Evolutionary conservation across 2,888 invertebrate genomes (phyloP), one percentile per base, ranked within the genome.

Genomic region (Tigriopus californicus): DNA sequence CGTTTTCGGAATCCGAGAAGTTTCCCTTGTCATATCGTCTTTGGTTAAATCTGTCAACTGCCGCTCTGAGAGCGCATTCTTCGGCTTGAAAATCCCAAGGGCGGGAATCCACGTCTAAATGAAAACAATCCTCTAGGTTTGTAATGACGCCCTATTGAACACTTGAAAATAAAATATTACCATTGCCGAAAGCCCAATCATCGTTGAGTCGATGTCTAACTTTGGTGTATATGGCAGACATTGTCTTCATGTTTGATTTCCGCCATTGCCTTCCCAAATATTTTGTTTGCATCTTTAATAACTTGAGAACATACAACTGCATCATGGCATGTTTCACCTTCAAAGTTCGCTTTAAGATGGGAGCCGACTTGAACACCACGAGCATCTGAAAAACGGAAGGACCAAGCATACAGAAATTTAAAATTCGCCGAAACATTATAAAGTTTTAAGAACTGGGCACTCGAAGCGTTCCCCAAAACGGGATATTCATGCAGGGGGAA

Each of bases 111-210:
- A 95, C 80, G 75, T 95, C 88, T 80, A 64, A 41, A 65, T 56
- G 41, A 11, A 54, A 4, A 18, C 15, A 44, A 10, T 56, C 20
- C 24, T 42, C 25, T 18, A 53, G 22, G n/a, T 40, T 42, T 3
- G 48, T 42, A 41, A 2, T n/a, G 33, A n/a, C 2, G 48, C 46
- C 22, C 54, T 59, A 41, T 59, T 25, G 33, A 52, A 40, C n/a
- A n/a, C n/a, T n/a, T n/a, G n/a, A n/a, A n/a, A n/a, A n/a, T n/a
- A n/a, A n/a, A n/a, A n/a, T n/a, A 67, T 69, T 71, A 81, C 80
- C 87, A 75, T 98, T 98, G 58, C 97, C 97, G 75, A 88, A 98
- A 2, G 98, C 98, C 98, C 98, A 99, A 72, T 99, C 98, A 70
- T 99, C 98, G 68, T 95, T 97, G 48, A 98, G 76, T 60, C 95